Conservation (phyloP, 2,797 vertebrate species). For the Trematomus bernacchii region DNA sequence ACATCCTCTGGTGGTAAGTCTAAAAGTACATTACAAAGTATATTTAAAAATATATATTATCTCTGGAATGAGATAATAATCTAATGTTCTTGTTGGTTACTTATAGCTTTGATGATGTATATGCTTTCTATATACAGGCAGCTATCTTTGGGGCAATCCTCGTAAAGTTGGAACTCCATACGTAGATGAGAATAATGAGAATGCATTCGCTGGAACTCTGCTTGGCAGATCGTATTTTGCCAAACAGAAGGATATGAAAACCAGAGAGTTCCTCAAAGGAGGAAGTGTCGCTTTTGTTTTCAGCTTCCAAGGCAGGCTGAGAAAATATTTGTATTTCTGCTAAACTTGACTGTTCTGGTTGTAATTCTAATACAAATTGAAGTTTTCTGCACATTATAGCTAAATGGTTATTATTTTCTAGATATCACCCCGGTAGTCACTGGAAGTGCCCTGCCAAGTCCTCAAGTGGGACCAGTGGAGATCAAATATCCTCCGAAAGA, state of each 20-base stretch:
- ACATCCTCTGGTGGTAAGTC: background rate
- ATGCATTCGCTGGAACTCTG: background rate
- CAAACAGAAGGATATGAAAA: background rate
- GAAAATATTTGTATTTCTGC: background rate
- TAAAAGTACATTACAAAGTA: background rate
- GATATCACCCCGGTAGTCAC: constrained; percentile 59
- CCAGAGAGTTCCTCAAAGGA: constrained; percentile 56
- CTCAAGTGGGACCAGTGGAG: background rate
- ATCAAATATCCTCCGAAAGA: background rate
- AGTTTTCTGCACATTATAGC: background rate
- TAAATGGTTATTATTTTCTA: constrained; percentile 18
- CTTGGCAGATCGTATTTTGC: accelerated
- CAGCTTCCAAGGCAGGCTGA: constrained; percentile 45
- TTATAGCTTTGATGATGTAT: background rate
- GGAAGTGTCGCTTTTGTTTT: constrained; percentile 39
- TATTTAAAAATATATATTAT: background rate
- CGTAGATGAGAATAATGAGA: constrained; percentile 35
- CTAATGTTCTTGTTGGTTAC: background rate
- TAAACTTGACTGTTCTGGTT: background rate
- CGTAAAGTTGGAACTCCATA: background rate
- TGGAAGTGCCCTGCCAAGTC: constrained; percentile 51
- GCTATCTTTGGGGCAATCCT: constrained; percentile 26
- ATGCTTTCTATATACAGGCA: constrained; percentile 26
- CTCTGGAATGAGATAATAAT: background rate
- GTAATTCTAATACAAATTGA: background rate